Evolutionary conservation across 2,797 vertebrate genomes (phyloP).

Genomic region (Onychomys arenicola): DNA sequence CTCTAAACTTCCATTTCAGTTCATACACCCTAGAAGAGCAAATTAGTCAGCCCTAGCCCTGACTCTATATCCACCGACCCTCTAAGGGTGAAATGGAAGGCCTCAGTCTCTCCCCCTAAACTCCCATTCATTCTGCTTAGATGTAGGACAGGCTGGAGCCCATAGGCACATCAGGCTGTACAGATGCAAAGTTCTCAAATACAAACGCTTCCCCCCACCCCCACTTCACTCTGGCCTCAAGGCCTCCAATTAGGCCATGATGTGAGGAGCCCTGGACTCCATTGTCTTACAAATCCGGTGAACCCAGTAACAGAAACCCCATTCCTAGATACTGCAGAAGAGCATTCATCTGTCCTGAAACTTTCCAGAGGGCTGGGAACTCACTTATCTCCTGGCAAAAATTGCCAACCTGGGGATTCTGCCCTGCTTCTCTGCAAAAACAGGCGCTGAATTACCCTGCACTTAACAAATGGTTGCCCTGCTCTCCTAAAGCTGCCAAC

Average conservation of each 20-base stretch:
- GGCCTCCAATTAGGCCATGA: no score
- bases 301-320: neutral
- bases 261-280: neutral
- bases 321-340: neutral
- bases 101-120: neutral
- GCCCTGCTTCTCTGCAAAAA: constrained; percentile 69
- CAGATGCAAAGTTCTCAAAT: neutral
- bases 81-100: neutral
- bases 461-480: constrained; percentile 82
- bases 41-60: neutral
- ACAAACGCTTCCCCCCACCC: neutral
- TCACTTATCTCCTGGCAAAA: constrained; percentile 79
- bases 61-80: neutral
- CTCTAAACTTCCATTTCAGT: neutral
- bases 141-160: neutral
- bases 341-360: constrained; percentile 57
- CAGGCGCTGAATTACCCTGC: constrained; percentile 76
- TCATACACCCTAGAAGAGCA: neutral
- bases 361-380: constrained; percentile 71
- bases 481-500: constrained; percentile 80
- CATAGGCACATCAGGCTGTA: neutral
- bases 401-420: constrained; percentile 78
- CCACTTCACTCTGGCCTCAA: neutral
- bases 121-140: neutral
- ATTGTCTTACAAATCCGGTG: neutral